Conservation (phyloP, 37 sponge, comb jelly and placozoan genomes). For the Haliclona indistincta region DNA sequence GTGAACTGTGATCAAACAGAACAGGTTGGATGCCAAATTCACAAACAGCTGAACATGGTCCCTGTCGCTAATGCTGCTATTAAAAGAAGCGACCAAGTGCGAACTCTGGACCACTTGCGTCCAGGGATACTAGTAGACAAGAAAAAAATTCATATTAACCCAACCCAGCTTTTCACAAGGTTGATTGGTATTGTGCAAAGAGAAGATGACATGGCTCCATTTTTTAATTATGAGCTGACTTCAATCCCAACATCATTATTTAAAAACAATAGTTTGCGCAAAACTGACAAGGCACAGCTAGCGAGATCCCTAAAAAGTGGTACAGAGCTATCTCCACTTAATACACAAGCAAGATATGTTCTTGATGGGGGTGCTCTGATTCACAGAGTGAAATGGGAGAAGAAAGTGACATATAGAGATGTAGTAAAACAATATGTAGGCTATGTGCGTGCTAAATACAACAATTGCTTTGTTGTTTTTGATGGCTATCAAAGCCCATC, state of each 20-base stretch:
- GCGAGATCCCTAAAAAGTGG: constrained; percentile 3
- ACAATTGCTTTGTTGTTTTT: constrained; percentile 19
- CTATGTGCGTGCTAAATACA: constrained; percentile 25
- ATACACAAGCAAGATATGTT: constrained; percentile 22
- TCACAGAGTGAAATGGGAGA: constrained; percentile 7
- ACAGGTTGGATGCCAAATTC: constrained; percentile 11
- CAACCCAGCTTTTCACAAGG: constrained; percentile 8
- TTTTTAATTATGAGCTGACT: constrained; percentile 32
- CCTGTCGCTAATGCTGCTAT: constrained; percentile 3
- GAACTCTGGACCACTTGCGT: constrained; percentile 6
- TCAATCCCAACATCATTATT: constrained; percentile 21
- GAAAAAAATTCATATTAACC: constrained; percentile 19
- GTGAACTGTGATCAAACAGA: constrained; percentile 21
- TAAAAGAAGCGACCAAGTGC: constrained; percentile 27
- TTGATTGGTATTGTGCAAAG: constrained; percentile 13
- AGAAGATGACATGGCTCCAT: constrained; percentile 25
- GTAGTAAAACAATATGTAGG: constrained; percentile 23
- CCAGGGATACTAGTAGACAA: constrained; percentile 31
- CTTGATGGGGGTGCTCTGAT: constrained; percentile 14
- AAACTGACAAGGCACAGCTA: constrained; percentile 22
- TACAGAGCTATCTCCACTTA: background rate
- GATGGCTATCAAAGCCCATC: constrained; percentile 35
- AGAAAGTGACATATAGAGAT: constrained; percentile 21
- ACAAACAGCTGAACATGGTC: background rate
- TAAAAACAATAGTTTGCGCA: constrained; percentile 14